Evolutionary conservation across 2,113 vertebrate species (phyloP), one percentile per base, ranked within the genome.

Genomic region (Phalacrocorax brasilianus): DNA sequence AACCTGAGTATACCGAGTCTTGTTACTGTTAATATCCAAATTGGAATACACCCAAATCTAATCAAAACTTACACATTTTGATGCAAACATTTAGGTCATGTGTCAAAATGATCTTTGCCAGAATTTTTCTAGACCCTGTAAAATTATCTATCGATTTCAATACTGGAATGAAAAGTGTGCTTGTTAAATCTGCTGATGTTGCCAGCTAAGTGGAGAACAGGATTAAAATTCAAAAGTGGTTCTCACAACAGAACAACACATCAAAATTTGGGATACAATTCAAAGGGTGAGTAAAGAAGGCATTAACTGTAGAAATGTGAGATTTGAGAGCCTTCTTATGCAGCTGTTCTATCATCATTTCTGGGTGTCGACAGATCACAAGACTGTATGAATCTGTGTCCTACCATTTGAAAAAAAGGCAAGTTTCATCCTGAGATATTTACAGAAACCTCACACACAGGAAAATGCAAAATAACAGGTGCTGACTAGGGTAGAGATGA

Each of bases 151-250:
- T 96, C 0, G 52, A 95, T 96, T 92, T 89, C 61, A 67, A 65
- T 45, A 52, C 15, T 30, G 61, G 80, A 76, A 93, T 49, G 72
- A 73, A 83, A 93, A 85, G 58, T n/a, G 8, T 9, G 61, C 68
- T 89, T 81, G 79, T 92, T 87, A 92, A 91, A 95, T 75, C 77
- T 94, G 95, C 92, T 95, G 91, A 91, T 75, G 77, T 49, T 30
- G 89, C 61, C 92, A 87, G 91, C 44, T 44, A 40, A 63, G 49
- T 26, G 65, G 65, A 84, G 59, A 86, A 74, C 7, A 19, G 35
- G 49, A 95, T 95, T 95, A 94, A 91, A 93, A 96, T 89, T 92
- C 89, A 85, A 19, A 84, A 94, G 84, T 17, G 42, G 84, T 75
- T 56, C 84, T 61, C 53, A 68, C 77, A 82, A 78, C 35, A 91